Evolutionary conservation across 2,888 invertebrate genomes (phyloP).

Genomic region (Meliscaeva auricollis): DNA sequence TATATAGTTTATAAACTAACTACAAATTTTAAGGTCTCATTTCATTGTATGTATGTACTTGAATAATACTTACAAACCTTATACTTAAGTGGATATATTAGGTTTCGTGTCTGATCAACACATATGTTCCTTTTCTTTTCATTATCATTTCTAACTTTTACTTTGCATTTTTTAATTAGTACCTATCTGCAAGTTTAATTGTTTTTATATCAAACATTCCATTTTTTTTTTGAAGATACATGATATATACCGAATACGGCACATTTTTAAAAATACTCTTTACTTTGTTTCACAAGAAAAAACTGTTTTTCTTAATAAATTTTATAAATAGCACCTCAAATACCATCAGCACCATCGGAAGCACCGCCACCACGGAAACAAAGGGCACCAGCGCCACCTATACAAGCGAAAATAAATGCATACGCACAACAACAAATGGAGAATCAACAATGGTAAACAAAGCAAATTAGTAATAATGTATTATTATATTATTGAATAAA

Average conservation of each 20-base stretch:
- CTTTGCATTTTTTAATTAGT: conserved; percentile 28
- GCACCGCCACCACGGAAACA: conserved; percentile 49
- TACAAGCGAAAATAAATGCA: conserved; percentile 70
- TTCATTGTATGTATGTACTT: no score
- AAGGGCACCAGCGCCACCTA: conserved; percentile 72
- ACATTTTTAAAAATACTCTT: no score
- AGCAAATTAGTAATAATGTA: no score
- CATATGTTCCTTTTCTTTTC: not conserved
- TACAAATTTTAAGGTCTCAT: no score
- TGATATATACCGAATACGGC: no score
- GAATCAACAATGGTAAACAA: conserved; percentile 68
- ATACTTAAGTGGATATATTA: no score
- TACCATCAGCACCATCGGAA: conserved; percentile 45
- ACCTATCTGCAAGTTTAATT: not conserved
- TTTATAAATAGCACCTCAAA: conserved; percentile 49
- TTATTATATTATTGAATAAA: not conserved
- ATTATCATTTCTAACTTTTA: conserved; percentile 7
- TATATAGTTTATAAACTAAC: no score
- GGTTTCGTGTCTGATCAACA: not conserved
- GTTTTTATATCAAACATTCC: not conserved
- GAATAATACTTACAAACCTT: no score
- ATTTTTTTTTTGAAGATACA: not conserved
- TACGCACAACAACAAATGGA: conserved; percentile 73
- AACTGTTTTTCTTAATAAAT: conserved; percentile 19
- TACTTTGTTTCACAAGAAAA: conserved; percentile 7